Evolutionary conservation across 2,797 vertebrate species (phyloP), one percentile per base, ranked within the genome.

Genomic region (Xenentodon cancila): DNA sequence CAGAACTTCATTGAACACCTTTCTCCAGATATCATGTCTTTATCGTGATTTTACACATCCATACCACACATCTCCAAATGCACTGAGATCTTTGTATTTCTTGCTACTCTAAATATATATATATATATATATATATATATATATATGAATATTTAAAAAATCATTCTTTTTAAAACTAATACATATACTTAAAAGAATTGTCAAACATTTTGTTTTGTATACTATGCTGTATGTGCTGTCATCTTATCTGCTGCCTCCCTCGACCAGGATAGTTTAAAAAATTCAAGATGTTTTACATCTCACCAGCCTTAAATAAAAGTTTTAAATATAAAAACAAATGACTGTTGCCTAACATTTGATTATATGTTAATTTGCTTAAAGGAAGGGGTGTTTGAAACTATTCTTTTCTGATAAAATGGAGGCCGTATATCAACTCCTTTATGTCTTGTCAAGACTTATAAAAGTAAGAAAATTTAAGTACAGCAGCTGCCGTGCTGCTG

Each of bases 1-100:
- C 71, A 78, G 75, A 84, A 85, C 63, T 82, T 86, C 76, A 89
- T 59, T 79, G 67, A 88, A 81, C 80, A 85, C 89, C 84, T 88
- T 82, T 82, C 66, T 71, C 20, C 49, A 44, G 53, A 76, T 83
- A 82, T 84, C 67, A 79, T 66, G 73, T 87, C 84, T 89, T 83
- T 63, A 78, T 85, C 72, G 60, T 60, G 62, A 74, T 69, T 49
- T 55, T 51, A 75, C 59, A 87, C 60, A 79, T 22, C n/a, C 50
- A 9, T 40, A 50, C 18, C 58, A 60, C 49, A 78, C 48, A 73
- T 56, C 40, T 62, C 21, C 18, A 64, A 52, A 67, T 30, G 17
- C 19, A 60, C 4, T 1, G n/a, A 71, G 32, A 50, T 25, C 37
- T 19, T 9, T 43, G 59, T 34, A 57, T 32, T 44, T 21, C 9